phyloP scores from a whole-genome alignment of 2,888 invertebrate species.

The Maniola hyperantus region DNA sequence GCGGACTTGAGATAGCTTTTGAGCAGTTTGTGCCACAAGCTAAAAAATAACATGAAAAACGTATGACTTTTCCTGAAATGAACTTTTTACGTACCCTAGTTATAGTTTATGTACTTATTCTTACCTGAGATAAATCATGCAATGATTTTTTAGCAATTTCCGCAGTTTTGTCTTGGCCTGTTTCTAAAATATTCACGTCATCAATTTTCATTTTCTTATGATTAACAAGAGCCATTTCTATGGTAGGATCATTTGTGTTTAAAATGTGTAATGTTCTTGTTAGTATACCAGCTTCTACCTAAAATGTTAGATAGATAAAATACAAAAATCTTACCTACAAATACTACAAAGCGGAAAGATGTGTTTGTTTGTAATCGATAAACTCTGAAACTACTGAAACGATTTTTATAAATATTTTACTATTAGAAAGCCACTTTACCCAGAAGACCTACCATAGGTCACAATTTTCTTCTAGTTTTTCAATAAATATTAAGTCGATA shows the following conservation, averaged over 20 bases:
- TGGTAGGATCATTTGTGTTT: conserved; percentile 79
- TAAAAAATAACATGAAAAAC: conserved; percentile 44
- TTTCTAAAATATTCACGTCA: conserved; percentile 84
- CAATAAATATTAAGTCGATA: too few relatives aligned
- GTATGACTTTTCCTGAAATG: neutral
- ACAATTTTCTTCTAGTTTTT: too few relatives aligned
- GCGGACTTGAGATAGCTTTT: conserved; percentile 74
- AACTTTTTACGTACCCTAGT: neutral
- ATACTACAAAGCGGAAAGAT: too few relatives aligned
- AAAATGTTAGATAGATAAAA: conserved; percentile 29
- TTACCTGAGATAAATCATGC: conserved; percentile 77
- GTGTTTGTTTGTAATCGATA: too few relatives aligned
- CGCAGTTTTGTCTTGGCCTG: conserved; percentile 57
- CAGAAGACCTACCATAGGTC: too few relatives aligned
- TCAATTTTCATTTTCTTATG: conserved; percentile 76
- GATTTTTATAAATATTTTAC: too few relatives aligned
- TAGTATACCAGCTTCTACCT: conserved; percentile 89
- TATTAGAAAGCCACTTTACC: too few relatives aligned
- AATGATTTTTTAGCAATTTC: conserved; percentile 72
- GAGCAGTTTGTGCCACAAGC: conserved; percentile 85
- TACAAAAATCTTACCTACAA: too few relatives aligned
- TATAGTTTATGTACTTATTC: neutral
- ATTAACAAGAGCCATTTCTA: conserved; percentile 77
- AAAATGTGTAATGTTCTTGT: conserved; percentile 90
- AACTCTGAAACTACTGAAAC: too few relatives aligned